phyloP scores from a whole-genome alignment of 2,797 vertebrate species.

The Ciconia nigra region DNA sequence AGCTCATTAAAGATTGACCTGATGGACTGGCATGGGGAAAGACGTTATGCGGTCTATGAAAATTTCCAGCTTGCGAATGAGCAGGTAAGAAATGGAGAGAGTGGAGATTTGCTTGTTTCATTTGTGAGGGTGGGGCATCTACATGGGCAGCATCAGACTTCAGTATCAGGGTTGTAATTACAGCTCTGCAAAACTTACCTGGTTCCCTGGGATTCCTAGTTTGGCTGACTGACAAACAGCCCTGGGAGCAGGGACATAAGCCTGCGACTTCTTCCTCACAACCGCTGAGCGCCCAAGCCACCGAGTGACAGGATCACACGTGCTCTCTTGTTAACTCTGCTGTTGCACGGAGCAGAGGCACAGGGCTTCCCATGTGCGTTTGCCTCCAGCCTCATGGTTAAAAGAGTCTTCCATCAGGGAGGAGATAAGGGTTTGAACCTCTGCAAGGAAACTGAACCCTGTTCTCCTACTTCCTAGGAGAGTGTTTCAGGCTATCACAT shows the following conservation, averaged over 20 bases:
- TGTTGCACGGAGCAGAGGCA: neutral
- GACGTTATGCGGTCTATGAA: constrained; percentile 82
- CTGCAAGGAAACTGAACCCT: neutral
- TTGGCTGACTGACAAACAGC: neutral
- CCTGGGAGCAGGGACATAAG: neutral
- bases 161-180: neutral
- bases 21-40: constrained; percentile 86
- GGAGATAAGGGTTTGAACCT: neutral
- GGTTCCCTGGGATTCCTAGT: neutral
- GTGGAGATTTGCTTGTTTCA: neutral
- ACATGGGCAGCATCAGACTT: neutral
- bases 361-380: neutral
- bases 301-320: rapidly evolving
- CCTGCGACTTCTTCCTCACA: neutral
- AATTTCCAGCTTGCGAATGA: constrained; percentile 83
- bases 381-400: neutral
- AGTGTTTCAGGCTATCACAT: neutral
- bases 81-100: constrained; percentile 67
- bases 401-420: neutral
- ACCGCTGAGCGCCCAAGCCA: neutral
- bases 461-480: neutral
- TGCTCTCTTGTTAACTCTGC: neutral
- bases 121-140: neutral
- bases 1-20: constrained; percentile 87
- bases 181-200: neutral